Conservation (phyloP, 2,888 invertebrate species). For the Diarsia rubi region DNA sequence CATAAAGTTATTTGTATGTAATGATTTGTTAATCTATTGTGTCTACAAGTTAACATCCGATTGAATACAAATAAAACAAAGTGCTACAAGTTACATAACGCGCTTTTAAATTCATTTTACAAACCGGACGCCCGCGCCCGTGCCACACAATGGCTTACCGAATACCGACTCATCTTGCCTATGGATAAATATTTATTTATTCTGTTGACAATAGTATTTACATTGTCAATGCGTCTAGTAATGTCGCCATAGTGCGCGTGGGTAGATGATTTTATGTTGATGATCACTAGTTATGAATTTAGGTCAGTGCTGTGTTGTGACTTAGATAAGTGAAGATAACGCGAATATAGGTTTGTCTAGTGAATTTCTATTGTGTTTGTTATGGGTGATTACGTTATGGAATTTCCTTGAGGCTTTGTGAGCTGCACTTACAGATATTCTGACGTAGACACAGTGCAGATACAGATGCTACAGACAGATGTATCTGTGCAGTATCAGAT, state of each 20-base stretch:
- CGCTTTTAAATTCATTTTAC: conserved; percentile 75
- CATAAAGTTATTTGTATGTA: conserved; percentile 35
- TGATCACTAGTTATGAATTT: conserved; percentile 84
- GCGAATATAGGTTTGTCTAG: conserved; percentile 56
- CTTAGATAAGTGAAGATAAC: conserved; percentile 72
- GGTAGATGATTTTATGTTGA: conserved; percentile 83
- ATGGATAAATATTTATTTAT: conserved; percentile 90
- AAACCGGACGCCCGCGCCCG: conserved; percentile 78
- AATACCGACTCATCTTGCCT: conserved; percentile 85
- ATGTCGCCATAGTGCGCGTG: conserved; percentile 83
- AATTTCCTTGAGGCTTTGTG: background rate
- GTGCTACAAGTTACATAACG: conserved; percentile 74
- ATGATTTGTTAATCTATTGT: conserved; percentile 62
- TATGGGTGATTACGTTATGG: background rate
- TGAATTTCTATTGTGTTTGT: conserved; percentile 39
- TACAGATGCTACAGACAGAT: background rate
- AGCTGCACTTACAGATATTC: background rate
- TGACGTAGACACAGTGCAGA: background rate
- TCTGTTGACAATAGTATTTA: conserved; percentile 90
- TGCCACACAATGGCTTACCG: conserved; percentile 79
- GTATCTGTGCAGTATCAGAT: background rate
- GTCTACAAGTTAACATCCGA: conserved; percentile 61
- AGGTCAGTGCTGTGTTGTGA: conserved; percentile 80
- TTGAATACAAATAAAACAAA: conserved; percentile 64
- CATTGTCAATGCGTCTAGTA: conserved; percentile 85